Base-by-base conservation (phyloP, 2,888 invertebrate species). In the Aspidiotus destructor region DNA sequence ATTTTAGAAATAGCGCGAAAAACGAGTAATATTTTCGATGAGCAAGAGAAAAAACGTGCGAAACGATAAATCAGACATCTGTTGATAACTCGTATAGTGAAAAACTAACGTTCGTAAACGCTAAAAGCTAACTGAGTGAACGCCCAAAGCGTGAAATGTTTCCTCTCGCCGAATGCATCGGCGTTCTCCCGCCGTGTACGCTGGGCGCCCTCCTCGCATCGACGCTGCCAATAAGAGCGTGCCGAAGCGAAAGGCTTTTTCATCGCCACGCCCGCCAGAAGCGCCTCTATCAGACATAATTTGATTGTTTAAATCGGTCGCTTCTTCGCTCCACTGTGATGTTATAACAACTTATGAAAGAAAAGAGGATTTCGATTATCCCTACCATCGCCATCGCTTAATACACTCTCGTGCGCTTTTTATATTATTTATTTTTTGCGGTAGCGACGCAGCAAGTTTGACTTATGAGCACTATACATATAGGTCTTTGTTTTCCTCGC, bases 261-360 rank as follows among this genome's bases (percentile, higher is more conserved):
- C 17, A 41, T 57, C 17, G 67, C 67, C 67, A 67, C 67, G 67
- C 67, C 67, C 48, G 28, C 41, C 17, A n/a, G 58, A 67, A 67
- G 67, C 67, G 67, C 67, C 67, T 67, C 58, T 67, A 60, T 67
- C 58, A 13, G 17, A 52, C 28, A 60, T 67, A 67, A 67, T 67
- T 67, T 48, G 67, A 67, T 67, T 67, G 67, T 67, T 67, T 60
- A 67, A 67, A 67, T 67, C 60, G 67, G 67, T 67, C 58, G 67
- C 67, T 67, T 67, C 67, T 67, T 67, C 67, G 67, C 58, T 57
- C 42, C 48, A 57, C 60, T 60, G 58, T 40, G 55, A 67, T 28
- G 28, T 28, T 28, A 28, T 28, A 28, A 28, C 28, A 28, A 28
- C 28, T 42, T 58, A 65, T 57, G 42, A 65, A 67, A 67, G 58